Percentiles rank a stretch among this genome's conserved stretches.
phyloP scores from a whole-genome alignment of 2,113 vertebrate genomes.

The Hemiprocne comata region DNA sequence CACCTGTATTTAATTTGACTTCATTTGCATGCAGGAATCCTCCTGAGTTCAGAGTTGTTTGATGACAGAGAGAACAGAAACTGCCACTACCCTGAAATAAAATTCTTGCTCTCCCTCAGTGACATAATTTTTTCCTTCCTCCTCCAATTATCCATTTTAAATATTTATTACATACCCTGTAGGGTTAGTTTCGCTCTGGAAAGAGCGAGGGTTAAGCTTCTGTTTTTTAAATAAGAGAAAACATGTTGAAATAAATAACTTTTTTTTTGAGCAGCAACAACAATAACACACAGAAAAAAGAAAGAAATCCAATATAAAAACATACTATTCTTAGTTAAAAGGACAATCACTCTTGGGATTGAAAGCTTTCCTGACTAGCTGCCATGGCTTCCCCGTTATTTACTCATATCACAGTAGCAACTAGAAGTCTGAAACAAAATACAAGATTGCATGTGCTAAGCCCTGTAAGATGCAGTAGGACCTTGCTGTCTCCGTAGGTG shows the following conservation, averaged over 20 bases:
- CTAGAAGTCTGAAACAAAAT: not conserved
- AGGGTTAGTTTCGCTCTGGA: constrained; percentile 4
- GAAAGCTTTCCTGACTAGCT: constrained; percentile 28
- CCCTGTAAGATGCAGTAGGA: not conserved
- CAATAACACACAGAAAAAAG: not conserved
- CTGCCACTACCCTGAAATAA: constrained; percentile 35
- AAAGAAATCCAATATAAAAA: constrained; percentile 1
- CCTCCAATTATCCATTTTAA: constrained; percentile 21
- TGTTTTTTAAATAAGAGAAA: constrained; percentile 5
- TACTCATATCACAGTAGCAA: not conserved
- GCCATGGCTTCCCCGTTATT: not conserved
- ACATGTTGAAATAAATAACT: constrained; percentile 20
- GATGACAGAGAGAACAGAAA: constrained; percentile 16
- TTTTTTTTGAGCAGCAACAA: not conserved
- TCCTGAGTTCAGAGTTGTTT: not conserved
- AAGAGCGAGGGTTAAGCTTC: constrained; percentile 19
- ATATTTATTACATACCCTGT: constrained; percentile 19
- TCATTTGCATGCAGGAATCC: constrained; percentile 28
- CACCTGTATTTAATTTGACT: not conserved
- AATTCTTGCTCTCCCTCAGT: not conserved
- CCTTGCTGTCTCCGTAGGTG: not conserved
- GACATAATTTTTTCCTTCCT: not conserved
- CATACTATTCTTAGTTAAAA: constrained; percentile 38
- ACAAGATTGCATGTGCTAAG: not conserved
- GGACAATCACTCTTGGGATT: constrained; percentile 16